Evolutionary conservation across 2,888 invertebrate species (phyloP).

Genomic region (Leptinotarsa haldemani): DNA sequence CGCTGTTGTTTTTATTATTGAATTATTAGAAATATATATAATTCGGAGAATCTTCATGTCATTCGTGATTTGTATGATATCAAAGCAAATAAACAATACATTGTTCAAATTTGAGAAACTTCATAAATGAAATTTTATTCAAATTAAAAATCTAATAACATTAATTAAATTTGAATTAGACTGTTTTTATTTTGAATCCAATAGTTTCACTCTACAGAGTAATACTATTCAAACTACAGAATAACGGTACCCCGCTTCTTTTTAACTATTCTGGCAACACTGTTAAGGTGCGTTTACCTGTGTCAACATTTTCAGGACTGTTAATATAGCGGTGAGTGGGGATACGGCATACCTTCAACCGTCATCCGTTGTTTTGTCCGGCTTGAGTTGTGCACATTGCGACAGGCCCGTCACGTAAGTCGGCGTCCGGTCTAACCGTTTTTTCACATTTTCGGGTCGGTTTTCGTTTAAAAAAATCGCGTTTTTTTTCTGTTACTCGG

Average conservation of each 20-base stretch:
- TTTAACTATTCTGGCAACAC: constrained; percentile 31
- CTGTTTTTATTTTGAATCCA: background rate
- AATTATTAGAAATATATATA: too few species aligned
- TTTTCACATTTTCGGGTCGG: constrained; percentile 22
- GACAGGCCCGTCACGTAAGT: constrained; percentile 11
- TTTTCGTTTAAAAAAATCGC: constrained; percentile 17
- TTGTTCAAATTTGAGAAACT: too few species aligned
- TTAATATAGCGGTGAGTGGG: constrained; percentile 58
- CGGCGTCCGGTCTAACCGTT: constrained; percentile 36
- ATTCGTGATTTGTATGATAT: too few species aligned
- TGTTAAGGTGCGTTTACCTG: constrained; percentile 62
- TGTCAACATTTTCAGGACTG: constrained; percentile 60
- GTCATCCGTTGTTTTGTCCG: constrained; percentile 45
- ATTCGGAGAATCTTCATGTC: too few species aligned
- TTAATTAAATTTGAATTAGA: too few species aligned
- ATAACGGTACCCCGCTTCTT: background rate
- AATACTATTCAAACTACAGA: background rate
- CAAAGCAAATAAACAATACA: too few species aligned
- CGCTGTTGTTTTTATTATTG: too few species aligned
- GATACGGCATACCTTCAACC: constrained; percentile 53
- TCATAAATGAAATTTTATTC: too few species aligned
- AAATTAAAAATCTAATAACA: too few species aligned
- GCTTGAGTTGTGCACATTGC: constrained; percentile 35
- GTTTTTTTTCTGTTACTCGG: constrained; percentile 14
- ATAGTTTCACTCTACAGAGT: background rate